Evolutionary conservation across 2,888 invertebrate species (phyloP).

Genomic region (Pinctada fucata): DNA sequence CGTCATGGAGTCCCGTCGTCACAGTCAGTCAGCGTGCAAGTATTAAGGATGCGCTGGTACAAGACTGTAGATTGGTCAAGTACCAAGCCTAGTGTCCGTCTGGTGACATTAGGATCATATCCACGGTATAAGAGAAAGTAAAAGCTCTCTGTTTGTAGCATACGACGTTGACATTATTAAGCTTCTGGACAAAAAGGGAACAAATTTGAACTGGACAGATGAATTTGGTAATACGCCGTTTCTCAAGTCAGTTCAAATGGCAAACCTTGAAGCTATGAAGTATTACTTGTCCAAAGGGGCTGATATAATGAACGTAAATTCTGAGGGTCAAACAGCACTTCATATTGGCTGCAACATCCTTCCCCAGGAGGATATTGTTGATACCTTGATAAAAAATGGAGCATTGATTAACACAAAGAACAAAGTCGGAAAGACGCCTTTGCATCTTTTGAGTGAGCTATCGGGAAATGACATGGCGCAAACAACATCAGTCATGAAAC

Average conservation of each 20-base stretch:
- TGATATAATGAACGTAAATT: conserved; percentile 6
- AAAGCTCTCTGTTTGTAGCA: background rate
- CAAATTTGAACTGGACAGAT: background rate
- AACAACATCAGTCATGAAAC: background rate
- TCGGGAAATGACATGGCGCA: too few relatives aligned
- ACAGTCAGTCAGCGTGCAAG: too few relatives aligned
- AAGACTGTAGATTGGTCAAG: too few relatives aligned
- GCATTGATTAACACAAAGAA: background rate
- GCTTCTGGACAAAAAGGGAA: conserved; percentile 9
- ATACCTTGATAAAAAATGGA: conserved; percentile 15
- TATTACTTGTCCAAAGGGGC: conserved; percentile 8
- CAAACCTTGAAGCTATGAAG: background rate
- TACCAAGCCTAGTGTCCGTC: too few relatives aligned
- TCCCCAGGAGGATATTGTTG: conserved; percentile 1
- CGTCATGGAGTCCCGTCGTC: too few relatives aligned
- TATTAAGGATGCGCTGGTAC: too few relatives aligned
- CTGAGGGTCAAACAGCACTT: conserved; percentile 12
- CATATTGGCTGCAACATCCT: conserved; percentile 6
- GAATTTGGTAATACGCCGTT: conserved; percentile 17
- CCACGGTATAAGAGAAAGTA: too few relatives aligned
- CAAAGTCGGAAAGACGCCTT: too few relatives aligned
- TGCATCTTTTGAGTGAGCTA: too few relatives aligned
- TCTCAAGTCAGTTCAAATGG: conserved; percentile 11
- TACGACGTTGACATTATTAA: conserved; percentile 13
- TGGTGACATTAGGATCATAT: too few relatives aligned